Evolutionary conservation across 2,113 vertebrate species (phyloP), one percentile per base, ranked within the genome.

Genomic region (Sander lucioperca): DNA sequence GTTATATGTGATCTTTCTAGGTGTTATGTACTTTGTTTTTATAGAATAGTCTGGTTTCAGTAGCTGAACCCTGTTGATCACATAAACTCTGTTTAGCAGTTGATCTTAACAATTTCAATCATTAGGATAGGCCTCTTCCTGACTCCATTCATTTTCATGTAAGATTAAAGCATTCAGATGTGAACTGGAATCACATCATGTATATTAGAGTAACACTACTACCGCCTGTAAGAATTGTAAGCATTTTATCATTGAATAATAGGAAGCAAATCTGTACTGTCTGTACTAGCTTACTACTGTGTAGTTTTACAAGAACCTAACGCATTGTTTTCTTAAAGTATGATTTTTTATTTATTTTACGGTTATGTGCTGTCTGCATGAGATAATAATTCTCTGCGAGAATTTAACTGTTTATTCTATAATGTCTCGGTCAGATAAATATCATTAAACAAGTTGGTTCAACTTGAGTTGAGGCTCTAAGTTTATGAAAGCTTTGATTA

Each of bases 351-450:
- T 96, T 94, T 95, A 95, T 97, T 96, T 96, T 94, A 95, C 91
- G 95, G 96, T 95, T 94, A 89, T 97, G 97, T 97, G 96, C 96
- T 96, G 96, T 97, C 96, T 98, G 97, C 98, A 99, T 99, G 97
- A 97, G 94, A 95, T 96, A 80, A 90, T 95, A 72, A 88, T 97
- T 97, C 97, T 98, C 96, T 95, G 94, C 95, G 96, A 98, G 97
- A 99, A 98, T 97, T 96, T 96, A 95, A 96, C 95, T 93, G 95
- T 96, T 97, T 95, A 96, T 97, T 97, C 94, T 94, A 96, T 87
- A 86, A 88, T 87, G 90, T 93, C 88, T 95, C 79, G 48, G 79
- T 77, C 80, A 75, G 91, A 91, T 90, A 84, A 85, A 92, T 89
- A 86, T 91, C 61, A 86, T 92, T 76, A 83, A 91, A 90, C 79